phyloP scores from a whole-genome alignment of 2,113 vertebrate genomes.

The Thalassoma bifasciatum region DNA sequence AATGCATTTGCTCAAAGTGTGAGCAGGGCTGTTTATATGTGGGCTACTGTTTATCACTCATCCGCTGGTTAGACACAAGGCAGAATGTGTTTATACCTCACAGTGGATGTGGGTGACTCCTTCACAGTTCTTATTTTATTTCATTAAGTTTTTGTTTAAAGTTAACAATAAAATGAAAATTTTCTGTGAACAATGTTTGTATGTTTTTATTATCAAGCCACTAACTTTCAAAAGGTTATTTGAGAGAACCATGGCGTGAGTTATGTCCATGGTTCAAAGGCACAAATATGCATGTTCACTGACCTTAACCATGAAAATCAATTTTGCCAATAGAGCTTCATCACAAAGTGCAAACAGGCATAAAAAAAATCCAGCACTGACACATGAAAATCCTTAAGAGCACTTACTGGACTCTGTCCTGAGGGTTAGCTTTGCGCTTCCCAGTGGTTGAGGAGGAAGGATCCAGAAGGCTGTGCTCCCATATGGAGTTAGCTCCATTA shows the following conservation, averaged over 20 bases:
- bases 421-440: conserved; percentile 95
- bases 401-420: conserved; percentile 99
- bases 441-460: conserved; percentile 94
- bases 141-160: neutral
- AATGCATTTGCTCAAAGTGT: conserved; percentile 10
- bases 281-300: conserved; percentile 39
- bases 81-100: conserved; percentile 46
- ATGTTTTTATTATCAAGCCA: neutral
- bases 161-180: too few relatives aligned
- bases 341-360: conserved; percentile 30
- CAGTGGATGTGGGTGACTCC: conserved; percentile 18
- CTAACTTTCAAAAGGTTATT: conserved; percentile 1
- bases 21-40: conserved; percentile 40
- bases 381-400: conserved; percentile 18
- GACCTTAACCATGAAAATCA: conserved; percentile 58
- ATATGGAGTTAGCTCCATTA: conserved; percentile 98
- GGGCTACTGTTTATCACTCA: conserved; percentile 58
- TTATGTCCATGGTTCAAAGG: conserved; percentile 2
- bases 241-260: conserved; percentile 12
- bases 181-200: too few relatives aligned
- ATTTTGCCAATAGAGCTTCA: conserved; percentile 31
- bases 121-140: conserved; percentile 27
- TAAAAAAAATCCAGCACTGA: conserved; percentile 15
- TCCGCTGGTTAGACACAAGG: conserved; percentile 33
- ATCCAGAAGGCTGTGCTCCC: conserved; percentile 97